Percentiles rank a stretch among this genome's conserved stretches.
Conservation (phyloP, 2,113 vertebrate species). For the Malurus melanocephalus region DNA sequence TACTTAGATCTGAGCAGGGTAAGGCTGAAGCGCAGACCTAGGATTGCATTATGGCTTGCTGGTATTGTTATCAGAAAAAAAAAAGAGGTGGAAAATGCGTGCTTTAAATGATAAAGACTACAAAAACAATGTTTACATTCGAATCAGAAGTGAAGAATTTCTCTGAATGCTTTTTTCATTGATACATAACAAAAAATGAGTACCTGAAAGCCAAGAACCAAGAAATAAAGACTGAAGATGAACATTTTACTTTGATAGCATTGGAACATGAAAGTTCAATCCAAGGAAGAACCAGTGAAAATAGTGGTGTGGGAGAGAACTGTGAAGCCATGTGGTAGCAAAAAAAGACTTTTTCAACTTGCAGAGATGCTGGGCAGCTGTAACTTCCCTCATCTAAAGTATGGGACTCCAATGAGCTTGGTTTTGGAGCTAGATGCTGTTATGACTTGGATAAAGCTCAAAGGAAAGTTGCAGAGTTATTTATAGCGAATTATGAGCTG, state of each 20-base stretch:
- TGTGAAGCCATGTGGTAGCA: not conserved
- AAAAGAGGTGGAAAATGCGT: not conserved
- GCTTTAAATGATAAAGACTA: not conserved
- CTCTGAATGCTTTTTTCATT: not conserved
- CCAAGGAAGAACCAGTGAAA: not conserved
- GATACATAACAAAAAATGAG: not conserved
- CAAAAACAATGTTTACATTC: not conserved
- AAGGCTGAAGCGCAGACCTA: not conserved
- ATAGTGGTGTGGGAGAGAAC: not conserved
- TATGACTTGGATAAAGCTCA: constrained; percentile 22
- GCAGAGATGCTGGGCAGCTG: not conserved
- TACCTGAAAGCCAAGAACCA: not conserved
- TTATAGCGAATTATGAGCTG: not conserved
- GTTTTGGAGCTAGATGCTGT: not conserved
- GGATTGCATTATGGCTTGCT: not conserved
- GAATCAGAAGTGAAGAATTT: not conserved
- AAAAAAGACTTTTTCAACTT: not conserved
- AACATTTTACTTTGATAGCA: not conserved
- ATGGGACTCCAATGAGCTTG: not conserved
- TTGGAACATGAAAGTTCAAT: not conserved
- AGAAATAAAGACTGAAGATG: not conserved
- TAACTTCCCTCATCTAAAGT: not conserved
- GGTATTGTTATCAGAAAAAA: not conserved
- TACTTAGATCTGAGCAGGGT: not conserved
- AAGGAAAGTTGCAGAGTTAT: constrained; percentile 8